Evolutionary conservation across 2,888 invertebrate genomes (phyloP), one percentile per base, ranked within the genome.

Genomic region (Dioctria rufipes): DNA sequence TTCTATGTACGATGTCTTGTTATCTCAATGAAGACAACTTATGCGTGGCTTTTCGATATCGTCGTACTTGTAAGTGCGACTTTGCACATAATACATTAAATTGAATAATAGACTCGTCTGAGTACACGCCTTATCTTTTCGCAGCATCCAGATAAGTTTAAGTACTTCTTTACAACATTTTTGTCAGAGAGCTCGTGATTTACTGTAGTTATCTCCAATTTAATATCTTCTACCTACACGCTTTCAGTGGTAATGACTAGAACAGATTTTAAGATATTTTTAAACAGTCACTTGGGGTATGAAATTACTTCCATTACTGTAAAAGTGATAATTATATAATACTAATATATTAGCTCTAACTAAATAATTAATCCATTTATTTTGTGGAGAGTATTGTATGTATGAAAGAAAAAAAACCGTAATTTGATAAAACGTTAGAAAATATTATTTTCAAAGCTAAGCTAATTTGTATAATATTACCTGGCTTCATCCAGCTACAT

Each of bases 91-190:
- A 46, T 46, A 54, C 37, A 39, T 49, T 25, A 43, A 67, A 71
- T 71, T 71, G 71, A 25, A 71, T 71, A 71, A 71, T 71, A 37
- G 71, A 6, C 37, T 37, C n/a, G 54, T 54, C 43, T 71, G 49
- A 37, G 71, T 54, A 51, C 11, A 39, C 54, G 25, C 40, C 37
- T 71, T 71, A 71, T 51, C 71, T 54, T 39, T 9, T n/a, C 49
- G 37, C 46, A 66, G 49, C 46, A 25, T 49, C 67, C 54, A 71
- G 71, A 71, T 71, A 71, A 71, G 25, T 25, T 25, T 25, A 25
- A 25, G 54, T 25, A 11, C 11, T 58, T 11, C 5, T 5, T 58
- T 46, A 46, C 1, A 46, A 6, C 8, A 46, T 46, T 46, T 46
- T 46, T 8, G 46, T 46, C 46, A 46, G 5, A 46, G 5, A 46